Conservation (phyloP, 2,888 invertebrate genomes). For the Agrotis segetum region DNA sequence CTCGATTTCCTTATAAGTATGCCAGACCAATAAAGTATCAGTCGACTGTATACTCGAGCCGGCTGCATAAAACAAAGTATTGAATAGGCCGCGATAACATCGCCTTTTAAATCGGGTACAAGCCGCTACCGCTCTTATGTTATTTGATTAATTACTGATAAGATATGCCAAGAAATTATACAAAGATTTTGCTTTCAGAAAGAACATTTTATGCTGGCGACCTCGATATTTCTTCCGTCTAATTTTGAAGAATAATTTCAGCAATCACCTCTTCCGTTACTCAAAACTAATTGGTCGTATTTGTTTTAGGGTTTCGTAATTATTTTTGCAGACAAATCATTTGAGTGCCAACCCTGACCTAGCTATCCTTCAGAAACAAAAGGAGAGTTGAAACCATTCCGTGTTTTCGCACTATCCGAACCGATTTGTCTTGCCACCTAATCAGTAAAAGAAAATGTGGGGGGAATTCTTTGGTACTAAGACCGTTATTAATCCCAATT, state of each 20-base stretch:
- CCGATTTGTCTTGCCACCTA: constrained; percentile 82
- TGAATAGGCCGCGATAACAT: constrained; percentile 52
- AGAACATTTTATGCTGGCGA: constrained; percentile 32
- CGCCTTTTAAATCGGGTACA: constrained; percentile 44
- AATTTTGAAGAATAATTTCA: constrained; percentile 23
- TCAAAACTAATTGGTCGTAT: constrained; percentile 40
- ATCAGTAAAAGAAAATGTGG: constrained; percentile 81
- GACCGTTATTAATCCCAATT: constrained; percentile 87
- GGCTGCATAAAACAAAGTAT: constrained; percentile 49
- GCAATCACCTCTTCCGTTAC: constrained; percentile 28
- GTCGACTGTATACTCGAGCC: constrained; percentile 26
- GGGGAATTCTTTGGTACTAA: constrained; percentile 73
- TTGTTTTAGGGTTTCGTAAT: constrained; percentile 51
- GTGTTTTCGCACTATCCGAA: constrained; percentile 67
- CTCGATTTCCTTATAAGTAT: constrained; percentile 14
- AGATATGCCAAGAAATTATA: constrained; percentile 51
- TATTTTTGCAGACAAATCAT: constrained; percentile 57
- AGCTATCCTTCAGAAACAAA: constrained; percentile 50
- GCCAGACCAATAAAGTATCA: constrained; percentile 46
- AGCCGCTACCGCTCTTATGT: constrained; percentile 44
- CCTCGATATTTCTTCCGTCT: constrained; percentile 19
- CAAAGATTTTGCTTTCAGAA: constrained; percentile 20
- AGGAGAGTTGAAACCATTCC: constrained; percentile 51
- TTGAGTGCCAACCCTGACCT: constrained; percentile 31
- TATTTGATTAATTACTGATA: constrained; percentile 62